These are phyloP conservation scores for Neoaliturus tenellus DNA, from an alignment of 2,888 invertebrate species.

Conservation along the genomic window DNA sequence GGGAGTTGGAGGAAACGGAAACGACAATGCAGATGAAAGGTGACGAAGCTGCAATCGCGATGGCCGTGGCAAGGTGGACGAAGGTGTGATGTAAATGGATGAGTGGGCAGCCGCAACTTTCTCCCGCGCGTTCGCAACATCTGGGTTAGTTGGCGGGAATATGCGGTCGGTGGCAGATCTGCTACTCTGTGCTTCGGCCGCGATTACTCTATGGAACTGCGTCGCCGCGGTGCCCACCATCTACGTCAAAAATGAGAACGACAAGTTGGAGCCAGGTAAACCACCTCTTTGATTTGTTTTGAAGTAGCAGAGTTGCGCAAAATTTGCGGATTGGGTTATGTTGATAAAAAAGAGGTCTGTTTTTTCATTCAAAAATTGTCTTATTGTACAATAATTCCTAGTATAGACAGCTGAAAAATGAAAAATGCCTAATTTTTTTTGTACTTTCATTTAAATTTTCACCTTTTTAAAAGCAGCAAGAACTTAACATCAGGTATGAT, in stretches of 20 bases:
- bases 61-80: slow-evolving; percentile 7
- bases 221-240: slow-evolving; percentile 70
- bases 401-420: too few species aligned
- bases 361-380: too few species aligned
- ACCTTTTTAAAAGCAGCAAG: too few species aligned
- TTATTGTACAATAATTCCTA: too few species aligned
- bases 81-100: slow-evolving; percentile 16
- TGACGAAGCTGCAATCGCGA: background rate
- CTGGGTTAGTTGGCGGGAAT: slow-evolving; percentile 2
- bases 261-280: slow-evolving; percentile 75
- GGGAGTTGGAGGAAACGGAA: background rate
- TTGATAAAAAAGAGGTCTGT: too few species aligned
- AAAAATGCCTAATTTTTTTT: too few species aligned
- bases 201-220: slow-evolving; percentile 8
- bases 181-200: background rate
- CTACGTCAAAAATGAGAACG: slow-evolving; percentile 74
- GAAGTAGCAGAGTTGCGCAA: too few species aligned
- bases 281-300: too few species aligned
- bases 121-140: slow-evolving; percentile 1
- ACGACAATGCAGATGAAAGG: background rate
- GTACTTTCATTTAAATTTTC: too few species aligned
- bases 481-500: too few species aligned
- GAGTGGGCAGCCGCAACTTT: slow-evolving; percentile 21
- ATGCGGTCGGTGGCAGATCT: background rate
- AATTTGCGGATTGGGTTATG: too few species aligned